These are phyloP conservation scores for Aphodius sticticus DNA, from an alignment of 2,888 invertebrate species.

Conservation along the genomic window DNA sequence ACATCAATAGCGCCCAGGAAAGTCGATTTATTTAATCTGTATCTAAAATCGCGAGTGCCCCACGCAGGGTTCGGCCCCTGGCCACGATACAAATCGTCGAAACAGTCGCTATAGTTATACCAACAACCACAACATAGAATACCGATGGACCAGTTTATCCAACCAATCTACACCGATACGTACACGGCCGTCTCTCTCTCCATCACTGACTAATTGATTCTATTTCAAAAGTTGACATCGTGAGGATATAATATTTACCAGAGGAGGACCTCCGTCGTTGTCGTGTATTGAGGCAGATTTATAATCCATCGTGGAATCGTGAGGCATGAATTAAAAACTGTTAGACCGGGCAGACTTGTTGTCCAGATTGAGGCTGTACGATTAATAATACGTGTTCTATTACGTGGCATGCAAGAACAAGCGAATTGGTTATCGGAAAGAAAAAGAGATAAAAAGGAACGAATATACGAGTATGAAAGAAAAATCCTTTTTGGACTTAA, in stretches of 20 bases:
- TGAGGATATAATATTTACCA: conserved; percentile 4
- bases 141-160: neutral
- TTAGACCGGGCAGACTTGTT: neutral
- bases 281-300: neutral
- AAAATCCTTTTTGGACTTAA: no score
- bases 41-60: conserved; percentile 4
- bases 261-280: neutral
- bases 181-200: conserved; percentile 37
- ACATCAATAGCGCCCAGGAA: neutral
- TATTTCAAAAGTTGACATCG: conserved; percentile 51
- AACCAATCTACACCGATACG: neutral
- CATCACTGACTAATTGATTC: conserved; percentile 53
- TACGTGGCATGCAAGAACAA: neutral
- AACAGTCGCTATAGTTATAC: neutral
- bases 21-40: neutral
- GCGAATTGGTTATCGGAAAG: neutral
- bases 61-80: neutral
- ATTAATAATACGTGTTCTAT: neutral
- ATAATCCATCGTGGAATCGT: neutral
- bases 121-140: neutral
- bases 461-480: neutral
- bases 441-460: neutral
- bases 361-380: neutral
- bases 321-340: neutral
- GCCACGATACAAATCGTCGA: neutral